Evolutionary conservation across 1,140 invertebrate genomes (phyloP), one percentile per base, ranked within the genome.

Genomic region (Drosophila truncata): DNA sequence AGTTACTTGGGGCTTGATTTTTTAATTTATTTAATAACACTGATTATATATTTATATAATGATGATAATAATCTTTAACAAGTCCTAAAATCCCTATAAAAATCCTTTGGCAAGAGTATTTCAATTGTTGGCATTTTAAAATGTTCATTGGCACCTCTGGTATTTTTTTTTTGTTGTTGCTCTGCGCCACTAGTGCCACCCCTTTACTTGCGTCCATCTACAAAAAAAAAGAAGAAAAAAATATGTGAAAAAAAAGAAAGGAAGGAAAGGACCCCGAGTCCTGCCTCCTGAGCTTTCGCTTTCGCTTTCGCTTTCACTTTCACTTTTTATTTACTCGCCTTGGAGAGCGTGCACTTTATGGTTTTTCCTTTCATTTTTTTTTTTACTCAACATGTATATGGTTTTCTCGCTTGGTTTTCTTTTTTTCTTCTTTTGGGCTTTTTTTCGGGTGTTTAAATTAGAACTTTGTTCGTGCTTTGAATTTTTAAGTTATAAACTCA

Each of bases 401-500:
- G 42, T 78, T 63, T 58, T 78, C 37, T 25, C 9, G 46, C 23
- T 47, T 47, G 44, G 44, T 47, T 25, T 47, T 46, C 16, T 13
- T 58, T 44, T 25, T 8, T n/a, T 37, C 23, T 31, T 23, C 4
- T 31, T 10, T 67, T 44, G 71, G 67, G 37, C 20, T 39, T 72
- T 61, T 49, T 76, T 73, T 66, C 77, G 52, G 80, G 85, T 90
- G 85, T 88, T 88, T 88, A 88, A 88, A 88, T 88, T 88, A 88
- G 85, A 88, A 88, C 85, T 85, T 88, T 90, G 81, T 88, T 88
- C 85, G 85, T 88, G 85, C 85, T 88, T 90, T 88, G 85, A 88
- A 88, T 88, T 88, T 88, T 88, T 88, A 88, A 88, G 85, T 88
- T 88, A 90, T 88, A 88, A 88, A 88, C 85, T 88, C 85, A 90